Percentiles rank a stretch among this genome's conserved stretches.
phyloP scores from a whole-genome alignment of 2,113 vertebrate species.

The Polypterus senegalus region DNA sequence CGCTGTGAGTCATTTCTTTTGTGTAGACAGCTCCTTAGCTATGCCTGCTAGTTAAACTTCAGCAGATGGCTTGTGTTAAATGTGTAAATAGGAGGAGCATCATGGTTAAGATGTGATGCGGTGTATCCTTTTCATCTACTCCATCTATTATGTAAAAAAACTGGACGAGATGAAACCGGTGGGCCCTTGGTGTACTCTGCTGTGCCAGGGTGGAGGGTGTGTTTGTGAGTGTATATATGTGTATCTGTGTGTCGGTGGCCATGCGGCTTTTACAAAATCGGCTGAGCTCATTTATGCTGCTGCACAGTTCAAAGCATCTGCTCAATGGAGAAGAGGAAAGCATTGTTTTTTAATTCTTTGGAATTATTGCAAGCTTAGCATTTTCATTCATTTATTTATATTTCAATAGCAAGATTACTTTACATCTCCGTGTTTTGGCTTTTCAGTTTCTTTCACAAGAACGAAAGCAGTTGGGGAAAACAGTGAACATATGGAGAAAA shows the following conservation, averaged over 20 bases:
- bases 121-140: slow-evolving; percentile 6
- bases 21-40: slow-evolving; percentile 11
- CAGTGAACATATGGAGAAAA: no score
- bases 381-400: not conserved
- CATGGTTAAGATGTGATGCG: slow-evolving; percentile 4
- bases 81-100: not conserved
- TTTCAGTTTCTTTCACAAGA: no score
- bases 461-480: no score
- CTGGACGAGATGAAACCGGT: slow-evolving; percentile 9
- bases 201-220: slow-evolving; percentile 3
- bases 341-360: not conserved
- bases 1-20: slow-evolving; percentile 16
- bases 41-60: slow-evolving; percentile 5
- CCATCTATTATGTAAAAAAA: slow-evolving; percentile 7
- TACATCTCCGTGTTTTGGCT: not conserved
- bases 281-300: slow-evolving; percentile 17
- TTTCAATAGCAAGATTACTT: slow-evolving; percentile 1
- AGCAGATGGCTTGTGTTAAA: slow-evolving; percentile 13
- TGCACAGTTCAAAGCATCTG: slow-evolving; percentile 6
- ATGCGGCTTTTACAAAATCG: slow-evolving; percentile 12
- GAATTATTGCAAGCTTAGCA: not conserved
- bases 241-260: not conserved
- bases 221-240: slow-evolving; percentile 4
- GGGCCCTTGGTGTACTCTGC: not conserved
- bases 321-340: not conserved